Conservation (phyloP, 1,140 invertebrate species). For the Oreohelix idahoensis region DNA sequence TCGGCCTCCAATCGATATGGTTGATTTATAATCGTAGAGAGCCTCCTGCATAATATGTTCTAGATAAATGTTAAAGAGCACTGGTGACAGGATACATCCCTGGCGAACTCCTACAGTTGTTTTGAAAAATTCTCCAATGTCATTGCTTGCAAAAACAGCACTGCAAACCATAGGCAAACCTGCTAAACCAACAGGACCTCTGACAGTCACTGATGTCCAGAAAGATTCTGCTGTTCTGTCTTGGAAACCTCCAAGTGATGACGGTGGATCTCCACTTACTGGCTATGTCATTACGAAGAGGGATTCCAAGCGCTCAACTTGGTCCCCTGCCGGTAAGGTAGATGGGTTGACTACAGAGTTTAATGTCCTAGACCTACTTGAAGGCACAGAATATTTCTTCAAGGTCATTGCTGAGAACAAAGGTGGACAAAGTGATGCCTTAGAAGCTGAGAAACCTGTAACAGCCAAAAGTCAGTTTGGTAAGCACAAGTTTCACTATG, state of each 20-base stretch:
- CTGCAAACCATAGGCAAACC: conserved; percentile 87
- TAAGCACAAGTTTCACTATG: conserved; percentile 39
- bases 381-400: conserved; percentile 93
- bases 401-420: conserved; percentile 96
- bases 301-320: conserved; percentile 81
- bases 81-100: no score
- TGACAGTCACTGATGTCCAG: conserved; percentile 77
- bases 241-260: conserved; percentile 92
- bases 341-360: conserved; percentile 74
- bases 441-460: conserved; percentile 82
- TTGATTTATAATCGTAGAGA: no score
- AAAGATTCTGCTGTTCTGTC: conserved; percentile 82
- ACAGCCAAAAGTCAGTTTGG: conserved; percentile 88
- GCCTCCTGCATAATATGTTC: no score
- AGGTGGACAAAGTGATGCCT: conserved; percentile 93
- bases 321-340: conserved; percentile 84
- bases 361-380: conserved; percentile 92
- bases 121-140: no score
- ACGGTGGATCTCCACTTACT: conserved; percentile 84
- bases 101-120: no score
- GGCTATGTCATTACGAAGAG: conserved; percentile 71
- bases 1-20: no score
- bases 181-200: conserved; percentile 90
- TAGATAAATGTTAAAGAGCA: no score
- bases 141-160: no score